These are phyloP conservation scores for Aelia acuminata DNA, from an alignment of 2,888 invertebrate species.

Conservation along the genomic window DNA sequence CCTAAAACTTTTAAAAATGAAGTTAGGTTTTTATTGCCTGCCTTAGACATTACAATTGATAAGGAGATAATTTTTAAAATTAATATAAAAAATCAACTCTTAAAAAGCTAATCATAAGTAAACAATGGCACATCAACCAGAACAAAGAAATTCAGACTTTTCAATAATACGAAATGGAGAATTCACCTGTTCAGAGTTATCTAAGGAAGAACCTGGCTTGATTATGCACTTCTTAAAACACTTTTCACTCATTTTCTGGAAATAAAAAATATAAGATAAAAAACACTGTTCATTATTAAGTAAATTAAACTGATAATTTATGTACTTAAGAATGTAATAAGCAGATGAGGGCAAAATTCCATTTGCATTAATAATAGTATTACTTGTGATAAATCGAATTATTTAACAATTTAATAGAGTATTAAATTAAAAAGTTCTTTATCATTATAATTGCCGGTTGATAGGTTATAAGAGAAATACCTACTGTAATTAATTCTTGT, in stretches of 20 bases:
- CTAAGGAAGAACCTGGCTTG: constrained; percentile 91
- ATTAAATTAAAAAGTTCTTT: neutral
- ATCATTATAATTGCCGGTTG: neutral
- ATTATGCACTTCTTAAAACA: constrained; percentile 95
- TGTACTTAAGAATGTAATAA: neutral
- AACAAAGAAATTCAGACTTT: neutral
- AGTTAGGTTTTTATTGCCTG: no score
- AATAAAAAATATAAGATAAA: constrained; percentile 67
- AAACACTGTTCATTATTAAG: neutral
- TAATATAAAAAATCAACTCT: no score
- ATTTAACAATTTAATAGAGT: neutral
- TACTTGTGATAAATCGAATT: neutral
- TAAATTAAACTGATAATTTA: neutral
- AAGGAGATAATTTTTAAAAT: no score
- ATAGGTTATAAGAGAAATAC: constrained; percentile 55
- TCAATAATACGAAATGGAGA: neutral
- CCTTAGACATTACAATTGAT: no score
- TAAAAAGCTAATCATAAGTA: no score
- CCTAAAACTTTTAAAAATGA: no score
- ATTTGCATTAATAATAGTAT: neutral
- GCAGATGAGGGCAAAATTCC: neutral
- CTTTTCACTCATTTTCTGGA: constrained; percentile 95
- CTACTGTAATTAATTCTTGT: constrained; percentile 89
- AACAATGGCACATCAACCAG: no score
- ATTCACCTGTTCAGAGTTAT: constrained; percentile 85